These are phyloP conservation scores for Chydorus sphaericus DNA, from an alignment of 2,888 invertebrate genomes.

Conservation along the genomic window DNA sequence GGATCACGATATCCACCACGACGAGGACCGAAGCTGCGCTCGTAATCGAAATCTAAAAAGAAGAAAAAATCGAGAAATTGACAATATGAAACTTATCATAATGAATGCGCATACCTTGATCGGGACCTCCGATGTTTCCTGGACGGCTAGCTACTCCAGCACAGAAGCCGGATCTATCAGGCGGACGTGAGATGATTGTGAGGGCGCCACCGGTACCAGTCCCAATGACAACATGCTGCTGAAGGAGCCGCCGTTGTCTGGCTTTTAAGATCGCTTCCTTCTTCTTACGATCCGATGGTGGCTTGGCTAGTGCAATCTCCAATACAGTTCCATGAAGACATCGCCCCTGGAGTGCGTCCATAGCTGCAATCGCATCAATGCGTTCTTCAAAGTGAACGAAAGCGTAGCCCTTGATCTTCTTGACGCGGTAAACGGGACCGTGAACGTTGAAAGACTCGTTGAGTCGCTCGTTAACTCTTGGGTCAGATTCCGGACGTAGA, in stretches of 20 bases:
- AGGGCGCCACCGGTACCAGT: conserved; percentile 40
- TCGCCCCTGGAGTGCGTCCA: conserved; percentile 76
- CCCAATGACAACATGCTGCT: conserved; percentile 14
- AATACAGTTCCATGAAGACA: conserved; percentile 72
- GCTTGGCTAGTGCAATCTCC: conserved; percentile 95
- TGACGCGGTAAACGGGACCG: conserved; percentile 94
- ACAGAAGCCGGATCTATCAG: background rate
- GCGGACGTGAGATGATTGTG: background rate
- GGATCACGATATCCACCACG: conserved; percentile 92
- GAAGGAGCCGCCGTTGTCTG: conserved; percentile 2
- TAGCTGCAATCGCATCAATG: conserved; percentile 88
- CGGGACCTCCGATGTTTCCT: too few relatives aligned
- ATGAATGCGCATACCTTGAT: background rate
- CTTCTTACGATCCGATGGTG: conserved; percentile 97
- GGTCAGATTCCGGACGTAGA: conserved; percentile 94
- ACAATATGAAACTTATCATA: background rate
- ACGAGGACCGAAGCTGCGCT: conserved; percentile 42
- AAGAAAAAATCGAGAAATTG: background rate
- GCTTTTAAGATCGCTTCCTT: conserved; percentile 11
- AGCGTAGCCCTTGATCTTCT: conserved; percentile 99
- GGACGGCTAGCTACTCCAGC: too few relatives aligned
- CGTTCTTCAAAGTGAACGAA: conserved; percentile 98
- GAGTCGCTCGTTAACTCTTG: conserved; percentile 90
- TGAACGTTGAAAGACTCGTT: conserved; percentile 87
- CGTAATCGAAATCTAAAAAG: conserved; percentile 25